These are phyloP conservation scores for Bicyclus anynana DNA, from an alignment of 1,140 invertebrate species.

Conservation along the genomic window DNA sequence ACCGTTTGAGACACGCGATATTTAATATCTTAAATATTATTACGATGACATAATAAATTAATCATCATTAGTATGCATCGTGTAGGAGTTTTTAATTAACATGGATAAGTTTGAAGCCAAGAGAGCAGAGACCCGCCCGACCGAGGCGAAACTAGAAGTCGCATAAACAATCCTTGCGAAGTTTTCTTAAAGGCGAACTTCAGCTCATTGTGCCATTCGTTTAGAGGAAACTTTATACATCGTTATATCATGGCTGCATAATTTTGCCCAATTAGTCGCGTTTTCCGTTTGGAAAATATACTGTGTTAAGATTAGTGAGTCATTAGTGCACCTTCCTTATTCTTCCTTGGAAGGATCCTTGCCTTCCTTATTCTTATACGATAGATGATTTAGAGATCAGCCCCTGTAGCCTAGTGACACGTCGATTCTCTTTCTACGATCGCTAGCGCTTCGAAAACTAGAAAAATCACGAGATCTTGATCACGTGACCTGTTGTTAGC, in stretches of 20 bases:
- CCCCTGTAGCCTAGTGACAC: too few species aligned
- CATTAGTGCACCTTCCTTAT: too few species aligned
- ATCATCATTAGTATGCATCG: neutral
- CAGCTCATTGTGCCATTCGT: constrained; percentile 23
- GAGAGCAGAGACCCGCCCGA: constrained; percentile 11
- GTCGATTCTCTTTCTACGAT: too few species aligned
- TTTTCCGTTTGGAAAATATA: neutral
- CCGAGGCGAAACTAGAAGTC: constrained; percentile 24
- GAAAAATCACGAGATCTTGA: too few species aligned
- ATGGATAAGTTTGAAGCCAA: constrained; percentile 15
- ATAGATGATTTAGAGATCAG: too few species aligned
- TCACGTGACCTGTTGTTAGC: too few species aligned
- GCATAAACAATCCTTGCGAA: constrained; percentile 26
- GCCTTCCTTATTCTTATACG: too few species aligned
- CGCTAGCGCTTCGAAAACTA: too few species aligned
- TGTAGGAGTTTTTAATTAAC: constrained; percentile 19
- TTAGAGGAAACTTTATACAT: constrained; percentile 21
- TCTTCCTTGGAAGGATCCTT: too few species aligned
- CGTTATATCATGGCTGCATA: constrained; percentile 11
- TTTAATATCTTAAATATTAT: too few species aligned
- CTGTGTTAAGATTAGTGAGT: too few species aligned
- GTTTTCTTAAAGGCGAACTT: constrained; percentile 26
- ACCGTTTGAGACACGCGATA: too few species aligned
- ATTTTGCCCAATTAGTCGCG: neutral
- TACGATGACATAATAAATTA: neutral